Evolutionary conservation across 2,797 vertebrate species (phyloP), one percentile per base, ranked within the genome.

Genomic region (Poecilia wingei): DNA sequence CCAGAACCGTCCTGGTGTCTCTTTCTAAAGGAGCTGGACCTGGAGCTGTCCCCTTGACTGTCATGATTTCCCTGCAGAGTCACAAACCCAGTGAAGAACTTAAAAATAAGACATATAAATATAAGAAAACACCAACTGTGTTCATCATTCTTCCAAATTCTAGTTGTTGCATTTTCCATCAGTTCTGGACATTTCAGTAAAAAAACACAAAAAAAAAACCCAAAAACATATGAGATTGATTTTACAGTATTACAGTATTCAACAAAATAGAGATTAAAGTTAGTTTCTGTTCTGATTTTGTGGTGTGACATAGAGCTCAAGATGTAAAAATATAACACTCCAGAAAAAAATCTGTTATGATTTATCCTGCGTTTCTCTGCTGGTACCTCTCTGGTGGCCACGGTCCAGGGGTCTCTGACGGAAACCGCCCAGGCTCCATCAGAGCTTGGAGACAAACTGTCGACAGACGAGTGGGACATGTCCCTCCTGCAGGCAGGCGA

Each of bases 21-120:
- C 89, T 94, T 96, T 86, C 95, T 97, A 41, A 95, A 77, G 0
- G 93, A 78, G 55, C 85, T 76, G 4, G 78, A 86, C 79, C 96
- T 98, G 66, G 93, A 94, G 33, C 91, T 70, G 0, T 95, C 93
- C 4, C 28, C 12, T 2, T 69, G 14, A 57, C 77, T 49, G 0
- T 93, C 94, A 18, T 72, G 74, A 53, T 61, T 47, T 8, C 70
- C n/a, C 95, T 95, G 87, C 61, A 82, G 31, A 78, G 9, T 7
- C 6, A 33, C 75, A 1, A 77, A 31, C 0, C 22, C 66, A 41
- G 14, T 36, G 25, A 25, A 59, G 57, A 72, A 12, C 10, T 28
- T 45, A 25, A 64, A 72, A 28, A 45, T 43, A 70, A 45, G 28
- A 28, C 41, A 45, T n/a, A 12, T 6, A 6, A 4, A 69, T 6